A percentile compares a stretch with the other conserved stretches of the same genome.
phyloP scores from a whole-genome alignment of 1,140 invertebrate genomes.

The Neodiprion pinetum region DNA sequence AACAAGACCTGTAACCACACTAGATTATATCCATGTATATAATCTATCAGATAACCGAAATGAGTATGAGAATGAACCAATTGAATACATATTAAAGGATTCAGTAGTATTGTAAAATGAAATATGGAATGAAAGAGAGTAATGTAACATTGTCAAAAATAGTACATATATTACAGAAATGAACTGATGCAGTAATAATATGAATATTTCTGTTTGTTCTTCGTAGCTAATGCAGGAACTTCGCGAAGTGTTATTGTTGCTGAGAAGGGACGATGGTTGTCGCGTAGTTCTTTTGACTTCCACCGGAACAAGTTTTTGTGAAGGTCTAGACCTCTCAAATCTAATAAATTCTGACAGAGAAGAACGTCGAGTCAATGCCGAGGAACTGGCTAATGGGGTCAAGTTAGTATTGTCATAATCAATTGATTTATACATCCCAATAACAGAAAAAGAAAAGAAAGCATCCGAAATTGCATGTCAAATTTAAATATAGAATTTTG shows the following conservation, averaged over 20 bases:
- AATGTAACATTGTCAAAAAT: background rate
- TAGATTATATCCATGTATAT: no score
- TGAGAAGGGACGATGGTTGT: conserved; percentile 68
- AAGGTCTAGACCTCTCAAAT: conserved; percentile 73
- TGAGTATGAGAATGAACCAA: background rate
- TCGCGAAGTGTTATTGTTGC: conserved; percentile 63
- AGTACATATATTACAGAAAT: background rate
- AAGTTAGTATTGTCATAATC: conserved; percentile 61
- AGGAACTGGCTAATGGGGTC: conserved; percentile 66
- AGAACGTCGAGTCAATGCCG: conserved; percentile 65
- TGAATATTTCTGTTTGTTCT: background rate
- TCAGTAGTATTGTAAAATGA: no score
- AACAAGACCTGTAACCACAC: no score
- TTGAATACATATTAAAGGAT: background rate
- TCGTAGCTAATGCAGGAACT: conserved; percentile 70
- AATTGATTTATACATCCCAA: background rate
- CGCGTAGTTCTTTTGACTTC: conserved; percentile 71
- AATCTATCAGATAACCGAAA: no score
- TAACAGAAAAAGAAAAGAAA: no score
- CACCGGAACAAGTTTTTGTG: conserved; percentile 71
- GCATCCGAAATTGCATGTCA: no score
- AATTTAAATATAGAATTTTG: background rate
- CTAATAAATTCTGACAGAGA: conserved; percentile 67
- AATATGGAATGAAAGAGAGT: background rate
- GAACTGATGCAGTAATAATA: no score